Percentiles rank a stretch among this genome's conserved stretches.
Conservation (phyloP, 1,140 invertebrate genomes). For the Leptonema lineaticorne region DNA sequence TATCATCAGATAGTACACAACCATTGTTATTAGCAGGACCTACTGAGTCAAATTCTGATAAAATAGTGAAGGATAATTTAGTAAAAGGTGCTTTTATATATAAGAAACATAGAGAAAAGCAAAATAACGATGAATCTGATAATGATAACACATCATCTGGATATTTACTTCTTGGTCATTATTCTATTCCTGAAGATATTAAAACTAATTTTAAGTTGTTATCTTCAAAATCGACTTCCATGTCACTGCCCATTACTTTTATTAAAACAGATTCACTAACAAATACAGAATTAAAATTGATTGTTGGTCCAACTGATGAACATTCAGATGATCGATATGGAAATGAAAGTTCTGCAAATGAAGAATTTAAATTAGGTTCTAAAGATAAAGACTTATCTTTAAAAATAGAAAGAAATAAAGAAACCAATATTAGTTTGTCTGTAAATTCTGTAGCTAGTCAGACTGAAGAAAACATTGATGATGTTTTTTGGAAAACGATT, state of each 20-base stretch:
- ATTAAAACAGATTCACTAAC: conserved; percentile 16
- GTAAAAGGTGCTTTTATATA: conserved; percentile 33
- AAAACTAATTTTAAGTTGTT: conserved; percentile 41
- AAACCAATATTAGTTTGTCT: conserved; percentile 19
- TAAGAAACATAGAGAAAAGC: conserved; percentile 48
- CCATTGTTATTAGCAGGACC: conserved; percentile 72
- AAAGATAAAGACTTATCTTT: neutral
- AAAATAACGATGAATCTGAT: conserved; percentile 52
- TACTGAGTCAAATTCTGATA: conserved; percentile 41
- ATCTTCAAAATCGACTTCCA: conserved; percentile 32
- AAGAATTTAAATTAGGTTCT: neutral
- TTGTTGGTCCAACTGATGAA: conserved; percentile 31
- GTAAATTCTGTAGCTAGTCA: conserved; percentile 46
- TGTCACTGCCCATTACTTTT: conserved; percentile 27
- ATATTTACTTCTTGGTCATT: conserved; percentile 68
- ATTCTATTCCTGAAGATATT: conserved; percentile 72
- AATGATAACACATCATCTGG: conserved; percentile 50
- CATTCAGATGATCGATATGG: conserved; percentile 30
- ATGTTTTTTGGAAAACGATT: conserved; percentile 47
- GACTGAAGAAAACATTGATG: conserved; percentile 44
- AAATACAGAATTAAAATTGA: conserved; percentile 30
- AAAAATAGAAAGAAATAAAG: neutral
- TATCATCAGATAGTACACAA: conserved; percentile 62
- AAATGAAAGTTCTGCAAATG: conserved; percentile 28
- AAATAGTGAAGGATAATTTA: conserved; percentile 45